A percentile compares a stretch with the other conserved stretches of the same genome.
Conservation (phyloP, 2,888 invertebrate genomes). For the Polymixis lichenea region DNA sequence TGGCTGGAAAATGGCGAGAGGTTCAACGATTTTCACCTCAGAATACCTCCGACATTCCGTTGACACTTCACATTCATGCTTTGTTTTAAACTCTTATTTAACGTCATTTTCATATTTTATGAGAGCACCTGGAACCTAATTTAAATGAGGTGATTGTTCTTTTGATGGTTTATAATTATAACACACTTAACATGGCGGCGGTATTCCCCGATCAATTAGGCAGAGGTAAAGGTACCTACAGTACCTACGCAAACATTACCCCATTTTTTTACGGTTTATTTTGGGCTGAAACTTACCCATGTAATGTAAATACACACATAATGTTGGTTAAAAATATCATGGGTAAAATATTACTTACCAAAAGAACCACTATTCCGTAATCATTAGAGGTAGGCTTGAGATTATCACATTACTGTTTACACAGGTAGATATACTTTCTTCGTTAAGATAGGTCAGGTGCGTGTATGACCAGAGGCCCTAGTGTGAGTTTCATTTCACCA, state of each 20-base stretch:
- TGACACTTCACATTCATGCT: slow-evolving; percentile 50
- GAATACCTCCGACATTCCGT: slow-evolving; percentile 48
- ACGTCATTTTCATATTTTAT: slow-evolving; percentile 43
- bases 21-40: slow-evolving; percentile 39
- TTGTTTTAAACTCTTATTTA: slow-evolving; percentile 53
- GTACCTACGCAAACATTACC: no score
- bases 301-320: neutral
- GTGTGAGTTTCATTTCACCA: no score
- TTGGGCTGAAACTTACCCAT: neutral
- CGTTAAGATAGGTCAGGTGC: no score
- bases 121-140: slow-evolving; percentile 1
- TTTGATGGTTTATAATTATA: neutral
- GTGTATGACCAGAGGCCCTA: no score
- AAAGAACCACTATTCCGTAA: neutral
- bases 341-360: no score
- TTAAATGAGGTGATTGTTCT: slow-evolving; percentile 13
- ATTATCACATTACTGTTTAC: neutral
- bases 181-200: neutral
- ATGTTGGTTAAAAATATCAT: neutral
- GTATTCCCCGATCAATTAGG: neutral
- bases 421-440: no score
- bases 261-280: neutral
- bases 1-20: slow-evolving; percentile 30
- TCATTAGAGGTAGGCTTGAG: neutral
- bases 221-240: no score